Evolutionary conservation across 2,113 vertebrate species (phyloP).

Genomic region (Cyphomyrus plagiostoma): DNA sequence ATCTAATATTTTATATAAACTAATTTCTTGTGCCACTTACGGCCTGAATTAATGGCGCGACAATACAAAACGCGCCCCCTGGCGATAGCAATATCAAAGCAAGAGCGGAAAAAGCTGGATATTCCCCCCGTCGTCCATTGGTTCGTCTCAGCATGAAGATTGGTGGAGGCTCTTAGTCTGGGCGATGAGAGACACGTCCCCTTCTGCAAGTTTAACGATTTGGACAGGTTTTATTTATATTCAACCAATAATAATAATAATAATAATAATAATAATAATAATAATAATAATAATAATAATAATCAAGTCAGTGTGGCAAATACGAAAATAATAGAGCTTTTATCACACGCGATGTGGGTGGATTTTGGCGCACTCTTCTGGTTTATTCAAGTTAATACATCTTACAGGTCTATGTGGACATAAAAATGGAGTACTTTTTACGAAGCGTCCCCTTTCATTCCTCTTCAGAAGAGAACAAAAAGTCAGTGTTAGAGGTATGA

Average conservation of each 20-base stretch:
- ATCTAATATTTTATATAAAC: constrained; percentile 91
- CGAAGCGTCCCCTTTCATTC: not conserved
- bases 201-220: not conserved
- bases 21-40: constrained; percentile 75
- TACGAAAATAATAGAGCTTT: not conserved
- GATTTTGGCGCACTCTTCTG: constrained; percentile 4
- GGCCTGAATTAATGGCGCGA: constrained; percentile 60
- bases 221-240: not conserved
- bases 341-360: not conserved
- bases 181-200: not conserved
- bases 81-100: constrained; percentile 6
- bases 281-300: too few species aligned
- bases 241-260: not conserved
- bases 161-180: not conserved
- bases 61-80: constrained; percentile 14
- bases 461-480: not conserved
- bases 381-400: not conserved
- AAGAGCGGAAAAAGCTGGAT: not conserved
- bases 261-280: not conserved
- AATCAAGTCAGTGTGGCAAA: not conserved
- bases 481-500: not conserved
- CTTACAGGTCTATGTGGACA: not conserved
- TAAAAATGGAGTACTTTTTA: not conserved
- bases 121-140: not conserved
- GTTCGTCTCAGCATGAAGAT: not conserved